These are phyloP conservation scores for Scleropages formosus DNA, from an alignment of 2,797 vertebrate species.

Conservation along the genomic window DNA sequence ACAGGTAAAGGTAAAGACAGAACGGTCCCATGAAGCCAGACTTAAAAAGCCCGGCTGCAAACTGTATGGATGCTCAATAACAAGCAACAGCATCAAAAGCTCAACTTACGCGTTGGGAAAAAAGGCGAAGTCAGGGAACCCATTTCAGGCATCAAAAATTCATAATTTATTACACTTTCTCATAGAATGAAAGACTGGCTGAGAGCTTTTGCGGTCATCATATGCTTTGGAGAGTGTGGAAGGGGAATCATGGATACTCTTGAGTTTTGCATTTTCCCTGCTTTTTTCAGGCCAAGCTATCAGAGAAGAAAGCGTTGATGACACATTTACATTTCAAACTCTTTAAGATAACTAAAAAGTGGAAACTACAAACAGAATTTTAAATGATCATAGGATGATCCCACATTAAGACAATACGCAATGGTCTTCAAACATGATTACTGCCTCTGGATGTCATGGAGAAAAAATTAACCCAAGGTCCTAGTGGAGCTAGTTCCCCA, in stretches of 20 bases:
- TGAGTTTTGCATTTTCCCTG: too few species aligned
- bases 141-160: slow-evolving; percentile 24
- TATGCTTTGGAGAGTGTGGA: not conserved
- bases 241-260: not conserved
- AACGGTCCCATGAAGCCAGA: slow-evolving; percentile 3
- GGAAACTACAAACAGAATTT: slow-evolving; percentile 30
- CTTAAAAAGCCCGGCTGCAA: slow-evolving; percentile 20
- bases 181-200: slow-evolving; percentile 1
- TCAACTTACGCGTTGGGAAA: slow-evolving; percentile 12
- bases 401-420: slow-evolving; percentile 26
- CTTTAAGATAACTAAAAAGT: slow-evolving; percentile 19
- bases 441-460: slow-evolving; percentile 4
- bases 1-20: not conserved
- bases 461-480: slow-evolving; percentile 20
- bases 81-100: slow-evolving; percentile 22
- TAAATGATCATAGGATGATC: slow-evolving; percentile 19
- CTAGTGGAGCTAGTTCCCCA: not conserved
- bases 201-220: not conserved
- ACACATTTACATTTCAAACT: not conserved
- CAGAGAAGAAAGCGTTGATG: not conserved
- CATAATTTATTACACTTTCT: slow-evolving; percentile 21
- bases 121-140: slow-evolving; percentile 17
- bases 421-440: slow-evolving; percentile 19
- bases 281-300: too few species aligned
- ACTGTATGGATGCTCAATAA: slow-evolving; percentile 34